These are phyloP conservation scores for Phyllotreta cruciferae DNA, from an alignment of 2,888 invertebrate species.

Conservation along the genomic window DNA sequence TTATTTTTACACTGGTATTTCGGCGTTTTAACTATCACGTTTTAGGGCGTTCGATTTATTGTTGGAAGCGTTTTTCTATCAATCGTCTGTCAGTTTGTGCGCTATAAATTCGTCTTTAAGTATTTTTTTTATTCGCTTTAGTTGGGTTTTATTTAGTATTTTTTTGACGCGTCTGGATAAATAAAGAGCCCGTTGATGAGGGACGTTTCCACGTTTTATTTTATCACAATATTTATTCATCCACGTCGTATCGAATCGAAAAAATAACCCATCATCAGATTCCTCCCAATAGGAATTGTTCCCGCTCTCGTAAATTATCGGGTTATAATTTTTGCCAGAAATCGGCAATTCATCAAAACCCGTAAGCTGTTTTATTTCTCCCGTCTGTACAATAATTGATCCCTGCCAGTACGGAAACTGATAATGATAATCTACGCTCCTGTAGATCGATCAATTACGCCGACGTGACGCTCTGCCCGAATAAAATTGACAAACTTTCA, in stretches of 20 bases:
- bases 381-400: slow-evolving; percentile 32
- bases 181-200: too few relatives aligned
- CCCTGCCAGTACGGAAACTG: slow-evolving; percentile 29
- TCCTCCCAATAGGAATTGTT: slow-evolving; percentile 18
- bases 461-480: slow-evolving; percentile 31
- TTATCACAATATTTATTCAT: too few relatives aligned
- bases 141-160: too few relatives aligned
- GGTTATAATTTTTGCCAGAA: slow-evolving; percentile 24
- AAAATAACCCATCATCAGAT: slow-evolving; percentile 6
- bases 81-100: neutral
- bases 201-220: too few relatives aligned
- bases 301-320: slow-evolving; percentile 19
- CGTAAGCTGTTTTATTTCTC: slow-evolving; percentile 30
- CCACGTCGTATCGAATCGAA: neutral
- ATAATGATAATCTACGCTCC: slow-evolving; percentile 31
- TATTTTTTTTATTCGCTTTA: too few relatives aligned
- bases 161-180: too few relatives aligned
- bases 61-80: neutral
- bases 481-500: slow-evolving; percentile 41
- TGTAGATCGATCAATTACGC: slow-evolving; percentile 36
- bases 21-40: neutral
- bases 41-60: slow-evolving; percentile 2
- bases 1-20: slow-evolving; percentile 3
- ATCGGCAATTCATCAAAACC: slow-evolving; percentile 28
- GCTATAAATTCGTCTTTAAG: too few relatives aligned